Base-by-base conservation (phyloP, 1,140 invertebrate species). In the Hypothenemus hampei region DNA sequence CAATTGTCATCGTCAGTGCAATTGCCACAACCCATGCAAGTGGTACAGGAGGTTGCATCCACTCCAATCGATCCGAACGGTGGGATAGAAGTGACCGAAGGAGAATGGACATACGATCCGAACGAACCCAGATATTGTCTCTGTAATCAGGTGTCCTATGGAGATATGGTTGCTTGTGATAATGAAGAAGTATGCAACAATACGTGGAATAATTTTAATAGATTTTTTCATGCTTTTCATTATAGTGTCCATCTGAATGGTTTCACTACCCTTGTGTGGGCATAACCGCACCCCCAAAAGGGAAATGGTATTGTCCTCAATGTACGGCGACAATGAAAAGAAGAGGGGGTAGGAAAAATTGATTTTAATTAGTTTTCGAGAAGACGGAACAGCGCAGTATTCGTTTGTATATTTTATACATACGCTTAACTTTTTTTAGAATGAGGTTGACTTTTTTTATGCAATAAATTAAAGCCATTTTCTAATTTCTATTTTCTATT, bases 111-210 rank as follows among this genome's bases (percentile, higher is more conserved):
- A 0, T 89, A 87, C 61, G 91, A 93, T 75, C 89, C 91, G 2
- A 91, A 92, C 67, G 94, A 98, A 74, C 94, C 93, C 8, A 80
- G 93, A 62, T 98, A 98, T 72, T 98, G 96, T 74, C 83, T 96
- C 63, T 98, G 96, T 74, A 97, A 98, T 75, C 91, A 98, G 75
- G 92, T 98, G 22, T 96, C 93, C 1, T 98, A 97, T 71, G 97
- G 97, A 7, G 93, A 97, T 66, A 99, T 99, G 97, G 94, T 99
- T 45, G 95, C 93, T 47, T 98, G 97, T 77, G 96, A 98, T 77
- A 98, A 98, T 77, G 86, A 91, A 72, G 89, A 93, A 70, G 89
- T 92, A 75, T 84, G 20, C 23, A 31, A 8, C 1, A 31, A 31
- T 31, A 31, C 1, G n/a, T n/a, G n/a, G n/a, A n/a, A n/a, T n/a